Percentiles rank a stretch among this genome's conserved stretches.
phyloP scores from a whole-genome alignment of 2,888 invertebrate genomes.

The Diarsia mendica region DNA sequence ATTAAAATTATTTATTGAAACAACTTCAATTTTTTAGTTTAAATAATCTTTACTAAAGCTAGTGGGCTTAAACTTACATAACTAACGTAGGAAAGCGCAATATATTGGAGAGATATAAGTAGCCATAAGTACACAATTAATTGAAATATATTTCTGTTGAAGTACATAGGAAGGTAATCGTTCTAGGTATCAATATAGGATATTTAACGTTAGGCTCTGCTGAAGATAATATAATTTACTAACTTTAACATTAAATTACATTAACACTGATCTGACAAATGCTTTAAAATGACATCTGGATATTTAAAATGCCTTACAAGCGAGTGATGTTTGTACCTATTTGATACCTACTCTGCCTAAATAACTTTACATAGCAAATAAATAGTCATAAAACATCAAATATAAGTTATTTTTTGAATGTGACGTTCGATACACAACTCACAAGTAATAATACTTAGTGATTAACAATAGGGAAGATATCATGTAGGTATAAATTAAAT shows the following conservation, averaged over 20 bases:
- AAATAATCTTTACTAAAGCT: conserved; percentile 86
- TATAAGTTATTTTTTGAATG: conserved; percentile 65
- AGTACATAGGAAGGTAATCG: conserved; percentile 70
- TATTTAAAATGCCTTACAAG: conserved; percentile 78
- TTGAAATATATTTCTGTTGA: conserved; percentile 69
- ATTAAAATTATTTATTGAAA: conserved; percentile 90
- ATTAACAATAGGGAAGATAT: conserved; percentile 79
- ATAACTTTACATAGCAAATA: conserved; percentile 78
- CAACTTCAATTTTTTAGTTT: conserved; percentile 87
- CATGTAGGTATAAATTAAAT: conserved; percentile 79
- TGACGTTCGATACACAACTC: conserved; percentile 66
- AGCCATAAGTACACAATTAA: conserved; percentile 83
- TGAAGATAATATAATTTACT: conserved; percentile 79
- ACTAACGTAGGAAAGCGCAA: conserved; percentile 85
- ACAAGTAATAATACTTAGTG: conserved; percentile 69
- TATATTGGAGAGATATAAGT: conserved; percentile 82
- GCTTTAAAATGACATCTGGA: conserved; percentile 80
- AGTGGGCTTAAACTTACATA: conserved; percentile 83
- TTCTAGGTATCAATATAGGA: conserved; percentile 87
- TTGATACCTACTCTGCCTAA: conserved; percentile 83
- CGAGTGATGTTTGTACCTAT: conserved; percentile 82
- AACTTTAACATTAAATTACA: conserved; percentile 78
- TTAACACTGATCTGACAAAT: conserved; percentile 81
- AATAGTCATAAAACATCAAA: conserved; percentile 66
- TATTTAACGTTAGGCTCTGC: conserved; percentile 78